Base-by-base conservation (phyloP, 1,140 invertebrate genomes). In the Manduca sexta region DNA sequence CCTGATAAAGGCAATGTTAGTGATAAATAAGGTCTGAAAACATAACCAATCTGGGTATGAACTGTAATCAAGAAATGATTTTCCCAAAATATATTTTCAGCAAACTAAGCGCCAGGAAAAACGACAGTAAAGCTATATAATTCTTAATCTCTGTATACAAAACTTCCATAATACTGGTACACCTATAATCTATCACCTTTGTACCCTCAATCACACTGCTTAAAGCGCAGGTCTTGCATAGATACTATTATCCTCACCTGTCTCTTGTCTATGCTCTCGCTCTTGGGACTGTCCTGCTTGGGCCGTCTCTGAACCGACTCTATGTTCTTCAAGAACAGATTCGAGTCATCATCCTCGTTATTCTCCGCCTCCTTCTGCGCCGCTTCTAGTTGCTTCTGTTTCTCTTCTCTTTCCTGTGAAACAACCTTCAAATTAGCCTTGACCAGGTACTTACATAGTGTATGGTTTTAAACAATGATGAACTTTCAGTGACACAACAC, bases 401-500 rank as follows among this genome's bases (percentile, higher is more conserved):
- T 89, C 52, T 89, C 88, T 75, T 89, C 88, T 53, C 88, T 87
- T 54, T 89, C 89, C 79, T 87, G 45, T 11, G 47, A 48, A 56
- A 40, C 0, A 46, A 45, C n/a, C 64, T n/a, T n/a, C n/a, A n/a
- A n/a, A n/a, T n/a, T n/a, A n/a, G n/a, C n/a, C n/a, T n/a, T n/a
- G n/a, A n/a, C n/a, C n/a, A n/a, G n/a, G n/a, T n/a, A n/a, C n/a
- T n/a, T n/a, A n/a, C n/a, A n/a, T n/a, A n/a, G n/a, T n/a, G n/a
- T n/a, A n/a, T n/a, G n/a, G n/a, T n/a, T n/a, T n/a, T n/a, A n/a
- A n/a, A n/a, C n/a, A n/a, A n/a, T n/a, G n/a, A n/a, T n/a, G n/a
- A n/a, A n/a, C n/a, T n/a, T n/a, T n/a, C n/a, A n/a, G n/a, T n/a
- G n/a, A n/a, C n/a, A n/a, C n/a, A n/a, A n/a, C n/a, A n/a, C n/a